These are phyloP conservation scores for Drosophila eohydei DNA, from an alignment of 2,888 invertebrate species.

Conservation along the genomic window DNA sequence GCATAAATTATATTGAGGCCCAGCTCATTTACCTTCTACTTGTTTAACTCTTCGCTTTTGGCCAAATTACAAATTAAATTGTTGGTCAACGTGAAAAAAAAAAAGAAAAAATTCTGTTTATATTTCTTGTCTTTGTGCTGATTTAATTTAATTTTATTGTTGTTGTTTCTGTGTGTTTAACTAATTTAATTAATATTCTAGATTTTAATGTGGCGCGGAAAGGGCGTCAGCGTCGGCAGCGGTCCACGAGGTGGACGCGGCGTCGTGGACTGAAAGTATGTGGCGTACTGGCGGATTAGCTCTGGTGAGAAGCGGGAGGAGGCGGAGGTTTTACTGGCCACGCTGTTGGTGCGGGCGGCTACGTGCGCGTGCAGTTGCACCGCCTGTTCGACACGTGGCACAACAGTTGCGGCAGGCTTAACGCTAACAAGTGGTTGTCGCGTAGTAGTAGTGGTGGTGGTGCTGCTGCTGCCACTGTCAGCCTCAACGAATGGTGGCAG, in stretches of 20 bases:
- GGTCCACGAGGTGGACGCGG: conserved; percentile 69
- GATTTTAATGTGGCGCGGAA: conserved; percentile 63
- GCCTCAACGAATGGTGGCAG: conserved; percentile 63
- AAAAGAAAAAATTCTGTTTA: conserved; percentile 32
- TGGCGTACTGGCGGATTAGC: conserved; percentile 59
- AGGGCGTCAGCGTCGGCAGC: conserved; percentile 78
- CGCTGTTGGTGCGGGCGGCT: conserved; percentile 21
- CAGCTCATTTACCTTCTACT: conserved; percentile 1
- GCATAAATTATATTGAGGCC: neutral
- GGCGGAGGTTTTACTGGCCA: conserved; percentile 9
- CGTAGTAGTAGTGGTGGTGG: conserved; percentile 16
- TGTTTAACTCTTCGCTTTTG: conserved; percentile 18
- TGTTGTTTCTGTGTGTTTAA: conserved; percentile 34
- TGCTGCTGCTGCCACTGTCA: conserved; percentile 14
- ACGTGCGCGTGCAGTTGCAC: conserved; percentile 23
- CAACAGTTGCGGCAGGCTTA: neutral
- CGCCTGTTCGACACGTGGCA: conserved; percentile 27
- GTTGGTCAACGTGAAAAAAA: conserved; percentile 31
- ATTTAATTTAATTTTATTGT: conserved; percentile 54
- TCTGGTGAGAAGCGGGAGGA: conserved; percentile 35
- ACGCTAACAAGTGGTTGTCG: conserved; percentile 33
- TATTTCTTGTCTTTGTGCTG: conserved; percentile 22
- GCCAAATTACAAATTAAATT: conserved; percentile 24
- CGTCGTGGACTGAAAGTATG: conserved; percentile 69
- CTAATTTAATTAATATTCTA: conserved; percentile 61